Percentiles rank a stretch among this genome's conserved stretches.
phyloP scores from a whole-genome alignment of 2,888 invertebrate genomes.

The Diarsia brunnea region DNA sequence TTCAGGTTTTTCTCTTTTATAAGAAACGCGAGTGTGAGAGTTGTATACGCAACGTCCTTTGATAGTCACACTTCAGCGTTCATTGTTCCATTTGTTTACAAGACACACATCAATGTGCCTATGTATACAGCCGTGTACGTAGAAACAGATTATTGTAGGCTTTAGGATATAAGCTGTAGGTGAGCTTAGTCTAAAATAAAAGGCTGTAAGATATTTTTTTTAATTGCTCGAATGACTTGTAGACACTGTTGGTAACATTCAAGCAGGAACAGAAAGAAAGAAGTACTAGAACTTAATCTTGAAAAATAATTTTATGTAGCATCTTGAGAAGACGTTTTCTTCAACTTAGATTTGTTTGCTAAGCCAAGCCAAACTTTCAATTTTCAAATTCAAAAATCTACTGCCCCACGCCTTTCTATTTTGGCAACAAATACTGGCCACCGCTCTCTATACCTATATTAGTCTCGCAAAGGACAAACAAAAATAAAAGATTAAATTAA shows the following conservation, averaged over 20 bases:
- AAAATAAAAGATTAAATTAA: no score
- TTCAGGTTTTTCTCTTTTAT: slow-evolving; percentile 21
- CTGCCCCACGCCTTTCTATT: no score
- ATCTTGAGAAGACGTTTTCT: no score
- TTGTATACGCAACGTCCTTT: slow-evolving; percentile 33
- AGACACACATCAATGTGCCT: slow-evolving; percentile 19
- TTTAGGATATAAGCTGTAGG: background rate
- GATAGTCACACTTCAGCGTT: slow-evolving; percentile 47
- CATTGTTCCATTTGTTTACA: slow-evolving; percentile 52
- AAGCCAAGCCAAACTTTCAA: no score
- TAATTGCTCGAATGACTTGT: background rate
- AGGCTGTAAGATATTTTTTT: background rate
- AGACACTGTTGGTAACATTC: background rate
- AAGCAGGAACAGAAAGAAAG: no score
- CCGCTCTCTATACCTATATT: no score
- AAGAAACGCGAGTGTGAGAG: slow-evolving; percentile 13
- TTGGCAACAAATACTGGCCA: no score
- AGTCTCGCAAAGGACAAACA: no score
- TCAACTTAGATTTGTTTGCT: no score
- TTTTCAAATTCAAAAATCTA: no score
- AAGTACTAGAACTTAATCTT: no score
- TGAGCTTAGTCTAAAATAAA: background rate
- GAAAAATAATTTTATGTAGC: no score
- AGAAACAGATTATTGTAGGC: background rate
- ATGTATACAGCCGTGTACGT: slow-evolving; percentile 12